Conservation (phyloP, 2,888 invertebrate species). For the Chymomyza procnemis region DNA sequence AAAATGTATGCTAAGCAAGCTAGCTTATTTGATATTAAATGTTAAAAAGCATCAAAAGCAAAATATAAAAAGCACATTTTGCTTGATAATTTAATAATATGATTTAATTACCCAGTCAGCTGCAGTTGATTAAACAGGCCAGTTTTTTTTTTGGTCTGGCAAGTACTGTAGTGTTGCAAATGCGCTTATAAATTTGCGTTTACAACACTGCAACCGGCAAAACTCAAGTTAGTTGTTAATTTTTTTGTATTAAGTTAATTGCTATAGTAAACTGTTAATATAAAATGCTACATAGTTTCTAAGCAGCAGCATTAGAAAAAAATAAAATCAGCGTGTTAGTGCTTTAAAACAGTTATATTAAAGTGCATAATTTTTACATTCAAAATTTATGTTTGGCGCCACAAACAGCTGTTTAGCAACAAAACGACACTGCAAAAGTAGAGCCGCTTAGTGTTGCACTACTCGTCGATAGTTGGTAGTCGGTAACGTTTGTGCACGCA, state of each 20-base stretch:
- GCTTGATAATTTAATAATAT: not conserved
- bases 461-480: not conserved
- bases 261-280: no score
- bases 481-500: not conserved
- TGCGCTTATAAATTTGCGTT: not conserved
- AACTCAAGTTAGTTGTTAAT: not conserved
- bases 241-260: not conserved
- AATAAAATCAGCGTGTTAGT: not conserved
- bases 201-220: not conserved
- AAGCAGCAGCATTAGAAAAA: not conserved
- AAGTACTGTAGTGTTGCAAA: not conserved
- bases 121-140: not conserved
- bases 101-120: not conserved
- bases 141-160: not conserved
- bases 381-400: not conserved
- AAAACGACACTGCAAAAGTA: not conserved
- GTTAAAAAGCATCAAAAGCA: not conserved
- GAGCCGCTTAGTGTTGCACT: not conserved
- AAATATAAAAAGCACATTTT: not conserved
- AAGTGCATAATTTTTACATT: not conserved
- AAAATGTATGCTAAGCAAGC: not conserved
- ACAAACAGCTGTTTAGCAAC: not conserved
- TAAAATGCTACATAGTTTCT: not conserved
- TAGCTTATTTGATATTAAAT: not conserved
- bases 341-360: not conserved